These are phyloP conservation scores for Nothocercus julius DNA, from an alignment of 2,113 vertebrate genomes.

Conservation along the genomic window DNA sequence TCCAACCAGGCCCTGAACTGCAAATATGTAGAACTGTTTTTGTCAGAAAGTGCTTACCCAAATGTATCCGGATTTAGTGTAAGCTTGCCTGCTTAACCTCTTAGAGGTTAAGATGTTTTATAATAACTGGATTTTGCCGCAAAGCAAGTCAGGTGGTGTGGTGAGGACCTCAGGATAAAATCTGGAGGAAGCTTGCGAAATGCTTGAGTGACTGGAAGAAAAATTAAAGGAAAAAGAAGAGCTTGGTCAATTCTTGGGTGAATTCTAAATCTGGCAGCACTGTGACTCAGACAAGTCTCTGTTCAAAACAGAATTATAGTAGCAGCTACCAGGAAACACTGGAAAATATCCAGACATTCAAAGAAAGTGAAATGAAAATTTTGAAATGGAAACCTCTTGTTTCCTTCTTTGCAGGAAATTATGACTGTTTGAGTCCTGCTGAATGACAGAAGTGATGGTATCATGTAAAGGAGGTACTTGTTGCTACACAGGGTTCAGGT, in stretches of 20 bases:
- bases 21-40: neutral
- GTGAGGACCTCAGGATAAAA: neutral
- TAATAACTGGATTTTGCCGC: neutral
- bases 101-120: neutral
- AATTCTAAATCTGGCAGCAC: neutral
- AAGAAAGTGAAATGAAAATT: conserved; percentile 31
- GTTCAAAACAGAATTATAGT: neutral
- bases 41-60: neutral
- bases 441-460: neutral
- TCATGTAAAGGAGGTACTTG: neutral
- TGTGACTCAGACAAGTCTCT: neutral
- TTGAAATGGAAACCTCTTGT: neutral
- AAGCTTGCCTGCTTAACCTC: conserved; percentile 37
- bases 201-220: neutral
- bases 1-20: neutral
- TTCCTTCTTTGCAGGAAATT: neutral
- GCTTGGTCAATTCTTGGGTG: neutral
- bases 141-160: neutral
- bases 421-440: neutral
- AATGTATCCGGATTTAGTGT: neutral
- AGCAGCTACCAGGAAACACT: neutral
- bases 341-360: neutral
- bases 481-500: neutral
- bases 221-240: neutral
- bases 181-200: neutral